phyloP scores from a whole-genome alignment of 2,888 invertebrate species.

The Philopedon plagiatum region DNA sequence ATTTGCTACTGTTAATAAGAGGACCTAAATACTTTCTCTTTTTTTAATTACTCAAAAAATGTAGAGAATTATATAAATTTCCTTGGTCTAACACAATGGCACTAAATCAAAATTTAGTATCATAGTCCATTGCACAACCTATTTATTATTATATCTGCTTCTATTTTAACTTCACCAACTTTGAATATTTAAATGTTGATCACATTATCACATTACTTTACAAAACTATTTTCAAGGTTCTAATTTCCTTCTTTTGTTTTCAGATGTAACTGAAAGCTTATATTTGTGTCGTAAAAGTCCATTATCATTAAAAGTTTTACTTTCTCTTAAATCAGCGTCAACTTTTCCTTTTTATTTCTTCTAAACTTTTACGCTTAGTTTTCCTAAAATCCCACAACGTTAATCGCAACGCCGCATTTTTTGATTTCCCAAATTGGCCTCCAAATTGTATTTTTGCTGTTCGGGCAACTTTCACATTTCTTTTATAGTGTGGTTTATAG shows the following conservation, averaged over 20 bases:
- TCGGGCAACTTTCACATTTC: neutral
- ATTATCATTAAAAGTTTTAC: constrained; percentile 40
- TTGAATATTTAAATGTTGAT: no score
- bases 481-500: neutral
- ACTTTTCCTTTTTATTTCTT: constrained; percentile 41
- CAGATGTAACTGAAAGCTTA: neutral
- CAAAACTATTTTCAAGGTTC: neutral
- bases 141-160: no score
- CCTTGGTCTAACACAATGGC: no score
- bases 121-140: no score
- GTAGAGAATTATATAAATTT: no score
- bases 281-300: constrained; percentile 25
- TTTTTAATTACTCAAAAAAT: no score
- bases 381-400: constrained; percentile 29
- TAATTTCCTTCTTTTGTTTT: no score
- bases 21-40: no score
- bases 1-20: no score
- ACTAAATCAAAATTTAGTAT: no score
- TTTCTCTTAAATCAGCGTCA: constrained; percentile 35
- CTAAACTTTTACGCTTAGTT: constrained; percentile 40
- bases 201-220: no score
- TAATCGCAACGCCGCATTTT: constrained; percentile 37
- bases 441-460: constrained; percentile 28
- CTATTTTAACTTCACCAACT: no score
- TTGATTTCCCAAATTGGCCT: constrained; percentile 27